These are phyloP conservation scores for Prorops nasuta DNA, from an alignment of 1,140 invertebrate genomes.

Conservation along the genomic window DNA sequence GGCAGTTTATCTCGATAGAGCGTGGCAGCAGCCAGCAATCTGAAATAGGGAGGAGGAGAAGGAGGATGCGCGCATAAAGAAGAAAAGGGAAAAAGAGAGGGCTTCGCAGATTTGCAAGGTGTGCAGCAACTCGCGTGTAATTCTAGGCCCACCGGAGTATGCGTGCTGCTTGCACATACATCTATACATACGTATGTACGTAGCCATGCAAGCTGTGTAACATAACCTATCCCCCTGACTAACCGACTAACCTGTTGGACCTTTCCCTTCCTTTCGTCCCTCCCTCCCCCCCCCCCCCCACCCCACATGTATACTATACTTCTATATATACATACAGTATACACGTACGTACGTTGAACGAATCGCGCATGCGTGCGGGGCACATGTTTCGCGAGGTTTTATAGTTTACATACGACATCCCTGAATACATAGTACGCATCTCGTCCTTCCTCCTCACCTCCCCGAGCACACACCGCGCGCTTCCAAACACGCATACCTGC, in stretches of 20 bases:
- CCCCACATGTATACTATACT: too few species aligned
- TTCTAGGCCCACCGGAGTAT: slow-evolving; percentile 6
- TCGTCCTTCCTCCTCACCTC: too few species aligned
- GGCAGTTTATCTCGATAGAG: slow-evolving; percentile 15
- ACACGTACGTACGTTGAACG: too few species aligned
- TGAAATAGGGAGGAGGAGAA: not conserved
- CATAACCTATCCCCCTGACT: too few species aligned
- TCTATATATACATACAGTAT: too few species aligned
- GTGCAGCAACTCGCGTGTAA: slow-evolving; percentile 2
- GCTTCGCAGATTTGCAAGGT: slow-evolving; percentile 14
- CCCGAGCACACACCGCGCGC: too few species aligned
- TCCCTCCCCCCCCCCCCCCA: too few species aligned
- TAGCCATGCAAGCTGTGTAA: too few species aligned
- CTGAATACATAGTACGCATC: not conserved
- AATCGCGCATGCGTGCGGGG: not conserved
- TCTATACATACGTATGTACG: too few species aligned
- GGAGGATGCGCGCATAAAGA: too few species aligned
- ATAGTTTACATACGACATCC: not conserved
- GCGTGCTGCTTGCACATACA: not conserved
- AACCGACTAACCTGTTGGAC: not conserved
- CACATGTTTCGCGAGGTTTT: not conserved
- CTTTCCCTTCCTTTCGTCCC: not conserved
- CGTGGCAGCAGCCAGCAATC: not conserved
- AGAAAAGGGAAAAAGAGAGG: not conserved
- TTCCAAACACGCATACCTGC: too few species aligned